phyloP scores from a whole-genome alignment of 2,113 vertebrate genomes.

The Spheniscus mendiculus region DNA sequence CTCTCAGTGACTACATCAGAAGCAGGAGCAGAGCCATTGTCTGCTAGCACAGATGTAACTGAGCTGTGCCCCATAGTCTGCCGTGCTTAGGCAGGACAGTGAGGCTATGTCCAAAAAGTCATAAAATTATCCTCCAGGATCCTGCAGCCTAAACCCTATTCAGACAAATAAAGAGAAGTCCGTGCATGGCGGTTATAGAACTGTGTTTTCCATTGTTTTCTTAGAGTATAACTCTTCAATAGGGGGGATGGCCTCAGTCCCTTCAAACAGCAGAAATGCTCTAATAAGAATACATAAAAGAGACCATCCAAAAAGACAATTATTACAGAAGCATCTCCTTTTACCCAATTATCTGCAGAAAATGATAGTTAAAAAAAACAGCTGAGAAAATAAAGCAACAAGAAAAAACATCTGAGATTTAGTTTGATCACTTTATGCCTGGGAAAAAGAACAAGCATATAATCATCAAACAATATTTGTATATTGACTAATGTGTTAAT shows the following conservation, averaged over 20 bases:
- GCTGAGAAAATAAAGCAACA: background rate
- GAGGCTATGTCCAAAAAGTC: background rate
- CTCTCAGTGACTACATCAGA: background rate
- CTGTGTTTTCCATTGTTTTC: background rate
- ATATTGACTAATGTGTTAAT: background rate
- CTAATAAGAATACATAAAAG: background rate
- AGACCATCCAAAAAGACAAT: background rate
- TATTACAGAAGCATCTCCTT: background rate
- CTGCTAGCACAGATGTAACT: background rate
- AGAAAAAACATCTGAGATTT: background rate
- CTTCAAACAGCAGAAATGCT: background rate
- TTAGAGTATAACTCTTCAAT: background rate
- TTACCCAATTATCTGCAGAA: background rate
- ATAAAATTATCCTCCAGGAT: background rate
- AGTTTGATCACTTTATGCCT: background rate
- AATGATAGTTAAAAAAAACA: background rate
- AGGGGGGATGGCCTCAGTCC: background rate
- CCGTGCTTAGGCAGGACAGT: background rate
- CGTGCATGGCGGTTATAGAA: background rate
- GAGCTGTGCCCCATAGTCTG: background rate
- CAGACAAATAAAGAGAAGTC: background rate
- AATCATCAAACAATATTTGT: background rate
- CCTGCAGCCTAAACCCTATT: background rate
- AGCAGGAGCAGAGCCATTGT: slow-evolving; percentile 8
- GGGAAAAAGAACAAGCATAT: background rate